Evolutionary conservation across 2,888 invertebrate species (phyloP).

Genomic region (Lochmaea crataegi): DNA sequence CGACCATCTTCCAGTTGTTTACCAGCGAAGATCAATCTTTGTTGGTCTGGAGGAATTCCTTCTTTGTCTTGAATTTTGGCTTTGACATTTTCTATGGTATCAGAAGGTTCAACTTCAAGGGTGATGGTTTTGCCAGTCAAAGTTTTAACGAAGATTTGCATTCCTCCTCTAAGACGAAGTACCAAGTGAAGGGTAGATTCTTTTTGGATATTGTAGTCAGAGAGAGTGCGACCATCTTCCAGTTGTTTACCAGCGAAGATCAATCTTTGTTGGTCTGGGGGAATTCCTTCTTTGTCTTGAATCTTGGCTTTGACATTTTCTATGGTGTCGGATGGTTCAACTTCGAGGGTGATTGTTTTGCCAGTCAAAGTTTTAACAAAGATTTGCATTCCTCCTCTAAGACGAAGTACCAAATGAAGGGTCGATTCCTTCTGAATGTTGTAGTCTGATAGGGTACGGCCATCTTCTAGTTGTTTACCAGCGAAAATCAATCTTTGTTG

Average conservation of each 20-base stretch:
- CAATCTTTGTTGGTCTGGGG: conserved; percentile 72
- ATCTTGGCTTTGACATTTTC: conserved; percentile 75
- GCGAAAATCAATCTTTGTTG: conserved; percentile 86
- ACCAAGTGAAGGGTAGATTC: conserved; percentile 71
- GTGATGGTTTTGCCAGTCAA: conserved; percentile 67
- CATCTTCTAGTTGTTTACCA: conserved; percentile 95
- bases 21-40: conserved; percentile 88
- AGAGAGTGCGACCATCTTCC: conserved; percentile 76
- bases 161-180: conserved; percentile 73
- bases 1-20: conserved; percentile 94
- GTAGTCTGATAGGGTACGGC: conserved; percentile 87
- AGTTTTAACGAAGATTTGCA: conserved; percentile 70
- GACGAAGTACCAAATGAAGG: conserved; percentile 85
- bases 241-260: conserved; percentile 78
- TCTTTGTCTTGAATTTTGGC: conserved; percentile 84
- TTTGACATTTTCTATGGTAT: conserved; percentile 95
- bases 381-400: conserved; percentile 87
- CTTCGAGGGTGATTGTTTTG: conserved; percentile 70
- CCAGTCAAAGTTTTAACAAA: conserved; percentile 68
- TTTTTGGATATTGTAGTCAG: conserved; percentile 76
- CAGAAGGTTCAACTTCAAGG: conserved; percentile 78
- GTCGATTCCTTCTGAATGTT: conserved; percentile 96
- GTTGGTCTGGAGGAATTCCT: conserved; percentile 71
- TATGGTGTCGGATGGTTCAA: conserved; percentile 74
- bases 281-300: conserved; percentile 70